Conservation (phyloP, 2,888 invertebrate genomes). For the Drosophila ochracea region DNA sequence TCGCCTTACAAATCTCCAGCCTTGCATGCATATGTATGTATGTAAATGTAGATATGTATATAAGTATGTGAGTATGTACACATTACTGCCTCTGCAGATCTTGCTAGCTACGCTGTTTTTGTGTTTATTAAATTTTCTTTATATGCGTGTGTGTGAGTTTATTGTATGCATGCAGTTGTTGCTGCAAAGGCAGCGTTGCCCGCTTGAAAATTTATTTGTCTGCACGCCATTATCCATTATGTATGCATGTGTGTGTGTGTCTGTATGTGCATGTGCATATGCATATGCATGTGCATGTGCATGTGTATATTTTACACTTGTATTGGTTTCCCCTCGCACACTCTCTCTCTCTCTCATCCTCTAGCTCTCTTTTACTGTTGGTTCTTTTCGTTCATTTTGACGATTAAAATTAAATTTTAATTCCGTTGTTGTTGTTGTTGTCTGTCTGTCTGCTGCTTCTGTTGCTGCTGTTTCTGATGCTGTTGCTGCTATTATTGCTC, state of each 20-base stretch:
- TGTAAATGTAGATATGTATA: constrained; percentile 1
- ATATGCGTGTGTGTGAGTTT: constrained; percentile 16
- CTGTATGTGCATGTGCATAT: constrained; percentile 31
- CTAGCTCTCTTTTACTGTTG: constrained; percentile 26
- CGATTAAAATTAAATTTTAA: constrained; percentile 80
- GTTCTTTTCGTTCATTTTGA: constrained; percentile 71
- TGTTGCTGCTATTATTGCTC: constrained; percentile 43
- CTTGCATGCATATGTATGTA: constrained; percentile 33
- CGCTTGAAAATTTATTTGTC: constrained; percentile 76
- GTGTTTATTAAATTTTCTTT: constrained; percentile 73
- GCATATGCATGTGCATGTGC: constrained; percentile 37
- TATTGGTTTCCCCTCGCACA: constrained; percentile 8
- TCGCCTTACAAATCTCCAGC: constrained; percentile 64
- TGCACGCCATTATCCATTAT: constrained; percentile 74
- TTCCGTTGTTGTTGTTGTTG: constrained; percentile 58
- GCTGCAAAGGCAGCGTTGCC: constrained; percentile 23
- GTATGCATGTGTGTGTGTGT: constrained; percentile 29
- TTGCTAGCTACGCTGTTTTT: constrained; percentile 49
- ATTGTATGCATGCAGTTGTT: constrained; percentile 40
- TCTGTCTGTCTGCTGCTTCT: constrained; percentile 42
- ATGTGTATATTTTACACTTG: constrained; percentile 37
- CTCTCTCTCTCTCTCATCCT: neutral
- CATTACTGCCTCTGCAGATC: constrained; percentile 49
- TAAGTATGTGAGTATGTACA: constrained; percentile 3
- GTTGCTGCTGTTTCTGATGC: constrained; percentile 37